Evolutionary conservation across 92 coral and sea anemone genomes (phyloP).

Genomic region (Metridium senile): DNA sequence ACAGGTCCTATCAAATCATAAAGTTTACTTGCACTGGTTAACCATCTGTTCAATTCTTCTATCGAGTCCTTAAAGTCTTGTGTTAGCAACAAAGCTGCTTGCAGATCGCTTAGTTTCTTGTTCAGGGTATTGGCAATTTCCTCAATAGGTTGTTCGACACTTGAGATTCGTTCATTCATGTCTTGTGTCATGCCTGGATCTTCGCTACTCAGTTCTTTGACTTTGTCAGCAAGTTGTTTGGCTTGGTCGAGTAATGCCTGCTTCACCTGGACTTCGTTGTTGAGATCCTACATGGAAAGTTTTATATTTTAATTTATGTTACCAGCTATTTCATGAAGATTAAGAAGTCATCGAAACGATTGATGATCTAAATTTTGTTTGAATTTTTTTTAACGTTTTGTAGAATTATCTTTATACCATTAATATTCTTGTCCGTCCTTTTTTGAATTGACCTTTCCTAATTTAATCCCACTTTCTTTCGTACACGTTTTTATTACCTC

Average conservation of each 20-base stretch:
- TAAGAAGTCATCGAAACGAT: too few species aligned
- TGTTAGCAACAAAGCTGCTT: slow-evolving; percentile 75
- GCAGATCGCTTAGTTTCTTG: slow-evolving; percentile 76
- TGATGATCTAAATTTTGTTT: too few species aligned
- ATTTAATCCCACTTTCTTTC: too few species aligned
- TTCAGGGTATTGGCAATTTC: slow-evolving; percentile 68
- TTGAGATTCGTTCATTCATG: slow-evolving; percentile 65
- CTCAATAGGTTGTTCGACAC: slow-evolving; percentile 67
- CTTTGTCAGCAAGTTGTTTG: slow-evolving; percentile 22
- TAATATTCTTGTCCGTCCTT: too few species aligned
- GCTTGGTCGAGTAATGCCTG: slow-evolving; percentile 78
- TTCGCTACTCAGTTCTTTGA: slow-evolving; percentile 58
- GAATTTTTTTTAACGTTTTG: too few species aligned
- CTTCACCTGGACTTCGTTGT: slow-evolving; percentile 76
- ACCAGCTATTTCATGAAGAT: too few species aligned
- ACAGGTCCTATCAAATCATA: slow-evolving; percentile 83
- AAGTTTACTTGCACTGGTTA: slow-evolving; percentile 75
- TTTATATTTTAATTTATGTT: too few species aligned
- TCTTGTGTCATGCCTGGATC: slow-evolving; percentile 67
- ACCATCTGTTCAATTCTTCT: slow-evolving; percentile 86
- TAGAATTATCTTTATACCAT: too few species aligned
- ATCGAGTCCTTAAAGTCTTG: slow-evolving; percentile 83
- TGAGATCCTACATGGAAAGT: slow-evolving; percentile 60
- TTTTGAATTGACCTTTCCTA: too few species aligned
- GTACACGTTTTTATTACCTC: too few species aligned